A percentile compares a stretch with the other conserved stretches of the same genome.
Evolutionary conservation across 1,140 invertebrate genomes (phyloP).

Genomic region (Hyposmocoma kahamanoa): DNA sequence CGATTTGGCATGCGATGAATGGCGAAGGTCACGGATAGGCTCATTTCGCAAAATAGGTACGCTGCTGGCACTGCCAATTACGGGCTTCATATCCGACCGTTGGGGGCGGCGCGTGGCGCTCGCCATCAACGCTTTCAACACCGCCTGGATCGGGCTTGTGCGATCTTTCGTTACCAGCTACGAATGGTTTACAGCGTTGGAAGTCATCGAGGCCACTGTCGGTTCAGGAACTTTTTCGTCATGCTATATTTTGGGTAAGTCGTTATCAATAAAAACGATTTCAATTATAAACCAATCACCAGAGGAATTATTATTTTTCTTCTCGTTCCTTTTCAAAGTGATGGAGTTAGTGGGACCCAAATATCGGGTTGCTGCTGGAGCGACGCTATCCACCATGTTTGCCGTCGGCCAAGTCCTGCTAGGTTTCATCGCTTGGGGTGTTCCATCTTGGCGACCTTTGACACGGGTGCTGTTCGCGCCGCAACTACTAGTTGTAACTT

Average conservation of each 20-base stretch:
- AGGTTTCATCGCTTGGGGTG: slow-evolving; percentile 77
- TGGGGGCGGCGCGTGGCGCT: slow-evolving; percentile 77
- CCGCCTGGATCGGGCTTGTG: slow-evolving; percentile 75
- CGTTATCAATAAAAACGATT: not conserved
- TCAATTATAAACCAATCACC: not conserved
- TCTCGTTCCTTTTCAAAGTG: slow-evolving; percentile 57
- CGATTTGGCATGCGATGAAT: slow-evolving; percentile 44
- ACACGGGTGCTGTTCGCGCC: slow-evolving; percentile 41
- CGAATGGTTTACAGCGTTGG: slow-evolving; percentile 75
- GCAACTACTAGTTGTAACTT: slow-evolving; percentile 76
- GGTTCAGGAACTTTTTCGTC: slow-evolving; percentile 31
- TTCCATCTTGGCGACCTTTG: slow-evolving; percentile 6
- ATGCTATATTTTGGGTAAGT: slow-evolving; percentile 37
- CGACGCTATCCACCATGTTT: slow-evolving; percentile 77
- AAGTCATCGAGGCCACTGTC: slow-evolving; percentile 45
- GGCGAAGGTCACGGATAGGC: slow-evolving; percentile 38
- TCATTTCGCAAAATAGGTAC: slow-evolving; percentile 36
- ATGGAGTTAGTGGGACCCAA: slow-evolving; percentile 81
- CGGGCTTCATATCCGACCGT: slow-evolving; percentile 78
- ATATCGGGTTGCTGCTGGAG: slow-evolving; percentile 78
- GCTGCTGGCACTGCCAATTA: slow-evolving; percentile 74
- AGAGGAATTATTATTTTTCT: not conserved
- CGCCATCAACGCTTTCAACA: slow-evolving; percentile 72
- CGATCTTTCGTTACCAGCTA: slow-evolving; percentile 79
- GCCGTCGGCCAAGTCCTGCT: slow-evolving; percentile 79